Evolutionary conservation across 2,113 vertebrate species (phyloP).

Genomic region (Castor canadensis): DNA sequence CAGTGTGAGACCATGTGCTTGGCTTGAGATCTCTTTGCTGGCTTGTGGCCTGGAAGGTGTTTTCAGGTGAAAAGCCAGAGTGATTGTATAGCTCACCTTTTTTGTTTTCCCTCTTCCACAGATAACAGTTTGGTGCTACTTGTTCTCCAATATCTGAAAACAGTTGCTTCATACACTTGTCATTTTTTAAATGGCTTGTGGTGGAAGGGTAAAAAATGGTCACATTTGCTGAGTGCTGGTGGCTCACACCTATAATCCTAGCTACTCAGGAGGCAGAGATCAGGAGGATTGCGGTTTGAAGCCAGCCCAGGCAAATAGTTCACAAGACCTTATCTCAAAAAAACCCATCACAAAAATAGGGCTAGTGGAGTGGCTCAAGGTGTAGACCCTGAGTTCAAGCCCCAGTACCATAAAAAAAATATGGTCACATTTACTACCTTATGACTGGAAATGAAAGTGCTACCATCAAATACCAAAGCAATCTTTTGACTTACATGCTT

Average conservation of each 20-base stretch:
- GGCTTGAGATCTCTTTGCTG: neutral
- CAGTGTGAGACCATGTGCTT: neutral
- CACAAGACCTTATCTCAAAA: too few species aligned
- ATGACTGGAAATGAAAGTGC: neutral
- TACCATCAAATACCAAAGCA: neutral
- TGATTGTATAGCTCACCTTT: neutral
- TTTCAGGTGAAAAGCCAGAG: neutral
- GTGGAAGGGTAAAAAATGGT: neutral
- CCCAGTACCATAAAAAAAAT: too few species aligned
- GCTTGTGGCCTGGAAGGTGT: neutral
- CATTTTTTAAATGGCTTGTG: neutral
- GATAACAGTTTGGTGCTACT: neutral
- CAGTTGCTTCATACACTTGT: neutral
- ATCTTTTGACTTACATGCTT: neutral
- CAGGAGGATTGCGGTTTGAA: too few species aligned
- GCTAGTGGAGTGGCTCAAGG: too few species aligned
- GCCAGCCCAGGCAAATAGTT: too few species aligned
- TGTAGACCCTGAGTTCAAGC: too few species aligned
- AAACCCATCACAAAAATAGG: too few species aligned
- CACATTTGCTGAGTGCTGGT: too few species aligned
- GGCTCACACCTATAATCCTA: too few species aligned
- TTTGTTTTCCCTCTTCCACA: neutral
- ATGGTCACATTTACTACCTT: too few species aligned
- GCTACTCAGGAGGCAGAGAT: too few species aligned
- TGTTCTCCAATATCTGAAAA: neutral